Base-by-base conservation (phyloP, 2,888 invertebrate genomes). In the Apamea crenata region DNA sequence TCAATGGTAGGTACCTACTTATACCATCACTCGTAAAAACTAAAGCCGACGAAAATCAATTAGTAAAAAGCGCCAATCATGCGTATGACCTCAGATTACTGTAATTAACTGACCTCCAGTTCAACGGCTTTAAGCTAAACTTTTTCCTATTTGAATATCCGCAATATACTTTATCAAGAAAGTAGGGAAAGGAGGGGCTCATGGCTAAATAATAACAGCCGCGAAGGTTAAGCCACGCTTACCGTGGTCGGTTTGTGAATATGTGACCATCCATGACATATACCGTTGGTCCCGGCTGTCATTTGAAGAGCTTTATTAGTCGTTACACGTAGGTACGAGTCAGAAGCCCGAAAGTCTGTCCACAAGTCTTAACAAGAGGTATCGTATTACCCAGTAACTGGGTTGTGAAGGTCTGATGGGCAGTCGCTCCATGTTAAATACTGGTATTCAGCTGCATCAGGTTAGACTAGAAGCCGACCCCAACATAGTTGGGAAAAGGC, bases 61-160 rank as follows among this genome's bases (percentile, higher is more conserved):
- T 40, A 63, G 61, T 77, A 70, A 68, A 61, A 77, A 78, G 82
- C 72, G 63, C 6, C 56, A 73, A 77, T 73, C 67, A 65, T 50
- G 71, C 68, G 53, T 66, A 32, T 70, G 82, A 75, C 88, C 88
- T 81, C 71, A 65, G 47, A 56, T 74, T 61, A 70, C 78, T 29
- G 81, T 80, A 74, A 82, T 82, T 71, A 78, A 29, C 71, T 61
- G 81, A 81, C 81, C 81, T 87, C 59, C 53, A 67, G 50, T 66
- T 61, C 72, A 84, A 78, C n/a, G 78, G 65, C 66, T 80, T 65
- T 21, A 12, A 32, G 12, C 12, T 66, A 65, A 18, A 67, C 44
- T 53, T 76, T 77, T 69, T 71, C 65, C 40, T 67, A 63, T 73
- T 61, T 66, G 25, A 77, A 70, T 69, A 83, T 73, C 59, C 69